These are phyloP conservation scores for Drosophila pachea DNA, from an alignment of 1,140 invertebrate species.

Conservation along the genomic window DNA sequence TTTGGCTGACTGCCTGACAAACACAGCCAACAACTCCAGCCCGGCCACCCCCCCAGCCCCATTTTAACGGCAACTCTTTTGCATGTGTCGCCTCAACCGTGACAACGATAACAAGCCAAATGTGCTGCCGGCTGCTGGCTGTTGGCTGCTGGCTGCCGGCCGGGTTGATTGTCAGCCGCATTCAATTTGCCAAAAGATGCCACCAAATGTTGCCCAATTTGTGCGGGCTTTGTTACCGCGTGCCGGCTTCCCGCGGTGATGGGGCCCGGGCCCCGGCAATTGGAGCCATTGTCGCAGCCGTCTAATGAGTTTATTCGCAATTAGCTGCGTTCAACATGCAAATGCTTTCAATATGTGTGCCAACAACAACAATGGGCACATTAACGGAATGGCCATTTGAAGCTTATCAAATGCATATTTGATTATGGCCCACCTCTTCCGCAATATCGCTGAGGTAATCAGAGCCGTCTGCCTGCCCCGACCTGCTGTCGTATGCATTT, in stretches of 20 bases:
- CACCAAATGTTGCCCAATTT: conserved; percentile 47
- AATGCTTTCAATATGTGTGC: conserved; percentile 28
- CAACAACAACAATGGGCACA: conserved; percentile 24
- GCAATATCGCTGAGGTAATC: not conserved
- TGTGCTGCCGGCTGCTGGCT: conserved; percentile 29
- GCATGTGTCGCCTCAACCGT: conserved; percentile 51
- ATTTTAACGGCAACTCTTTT: not conserved
- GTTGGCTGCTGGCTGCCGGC: not conserved
- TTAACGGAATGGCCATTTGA: conserved; percentile 22
- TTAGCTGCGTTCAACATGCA: conserved; percentile 63
- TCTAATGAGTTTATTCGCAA: conserved; percentile 71
- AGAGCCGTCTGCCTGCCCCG: not conserved
- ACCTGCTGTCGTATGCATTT: not conserved
- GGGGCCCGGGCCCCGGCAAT: conserved; percentile 18
- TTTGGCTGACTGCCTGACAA: conserved; percentile 37
- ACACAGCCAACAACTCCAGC: conserved; percentile 32
- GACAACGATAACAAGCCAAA: conserved; percentile 61
- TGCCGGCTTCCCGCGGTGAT: not conserved
- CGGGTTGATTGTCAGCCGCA: conserved; percentile 32
- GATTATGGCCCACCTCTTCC: not conserved
- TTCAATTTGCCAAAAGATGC: conserved; percentile 54
- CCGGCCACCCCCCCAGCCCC: not conserved
- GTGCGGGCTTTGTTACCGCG: conserved; percentile 24
- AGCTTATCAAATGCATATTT: conserved; percentile 43
- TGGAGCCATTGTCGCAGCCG: conserved; percentile 30